Evolutionary conservation across 2,113 vertebrate genomes (phyloP).

Genomic region (Agelaius phoeniceus): DNA sequence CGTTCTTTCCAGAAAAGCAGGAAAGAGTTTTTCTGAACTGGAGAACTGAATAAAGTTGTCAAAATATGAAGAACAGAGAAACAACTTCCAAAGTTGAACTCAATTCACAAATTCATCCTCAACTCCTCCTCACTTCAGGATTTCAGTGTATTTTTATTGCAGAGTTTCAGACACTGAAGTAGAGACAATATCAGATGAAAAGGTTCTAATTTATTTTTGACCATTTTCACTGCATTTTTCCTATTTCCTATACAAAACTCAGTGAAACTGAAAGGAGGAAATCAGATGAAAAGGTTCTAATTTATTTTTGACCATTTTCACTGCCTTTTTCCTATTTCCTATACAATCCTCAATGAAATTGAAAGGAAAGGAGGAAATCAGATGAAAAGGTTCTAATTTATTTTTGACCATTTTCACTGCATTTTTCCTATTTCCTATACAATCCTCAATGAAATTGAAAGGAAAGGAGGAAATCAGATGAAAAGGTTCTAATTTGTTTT

Average conservation of each 20-base stretch:
- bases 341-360: not conserved
- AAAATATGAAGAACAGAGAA: not conserved
- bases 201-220: not conserved
- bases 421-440: not conserved
- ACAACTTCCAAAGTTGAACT: not conserved
- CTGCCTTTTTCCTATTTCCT: not conserved
- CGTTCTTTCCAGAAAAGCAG: not conserved
- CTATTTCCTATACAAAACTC: not conserved
- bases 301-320: not conserved
- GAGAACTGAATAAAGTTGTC: not conserved
- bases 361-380: no score
- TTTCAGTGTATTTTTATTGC: not conserved
- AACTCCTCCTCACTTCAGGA: not conserved
- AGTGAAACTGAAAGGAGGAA: not conserved
- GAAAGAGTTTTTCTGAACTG: not conserved
- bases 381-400: not conserved
- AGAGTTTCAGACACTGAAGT: not conserved
- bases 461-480: not conserved
- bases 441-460: not conserved
- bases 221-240: not conserved
- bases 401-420: not conserved
- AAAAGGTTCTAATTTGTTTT: not conserved
- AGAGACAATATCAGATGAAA: not conserved
- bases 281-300: not conserved
- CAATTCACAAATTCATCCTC: not conserved